Evolutionary conservation across 2,113 vertebrate species (phyloP), one percentile per base, ranked within the genome.

Genomic region (Bolborhynchus lineola): DNA sequence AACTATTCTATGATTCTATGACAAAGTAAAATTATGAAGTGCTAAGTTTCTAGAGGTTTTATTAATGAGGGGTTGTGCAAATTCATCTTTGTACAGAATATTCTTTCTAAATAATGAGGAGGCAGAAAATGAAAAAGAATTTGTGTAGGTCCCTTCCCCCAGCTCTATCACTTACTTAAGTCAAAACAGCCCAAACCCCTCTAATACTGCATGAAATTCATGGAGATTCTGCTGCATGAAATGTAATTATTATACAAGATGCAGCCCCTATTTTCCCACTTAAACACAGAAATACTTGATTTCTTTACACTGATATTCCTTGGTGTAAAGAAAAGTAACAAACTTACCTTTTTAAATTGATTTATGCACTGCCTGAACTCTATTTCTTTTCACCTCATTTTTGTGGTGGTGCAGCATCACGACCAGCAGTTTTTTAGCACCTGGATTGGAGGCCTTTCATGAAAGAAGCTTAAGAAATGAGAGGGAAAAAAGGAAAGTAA

Each of bases 41-140:
- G 60, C 50, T 75, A 78, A 31, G 28, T 64, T 90, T 81, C 68
- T 46, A 86, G 46, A 91, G 42, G 41, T 90, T 93, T 57, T 96
- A 90, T 95, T 90, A 97, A 96, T 77, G 93, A 92, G 52, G 47
- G 42, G n/a, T 14, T 47, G 50, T 81, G 63, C 4, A 2, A 93
- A 90, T 92, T 93, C 69, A 65, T 95, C 94, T 76, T 47, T 75
- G 77, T 84, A 41, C 29, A 74, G 90, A 72, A 83, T 19, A 55
- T 47, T 71, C 31, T 76, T 63, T 78, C 94, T 94, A 86, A 79
- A 47, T 57, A 84, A 41, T 68, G 72, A 93, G 80, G 92, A 81
- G 70, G 25, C 6, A 79, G 92, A 88, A 82, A 92, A 63, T 42
- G 50, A 4, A 70, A 53, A 93, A n/a, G 55, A 59, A 55, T 42